A percentile compares a stretch with the other conserved stretches of the same genome.
These are phyloP conservation scores for Blera fallax DNA, from an alignment of 2,888 invertebrate genomes.

Conservation along the genomic window DNA sequence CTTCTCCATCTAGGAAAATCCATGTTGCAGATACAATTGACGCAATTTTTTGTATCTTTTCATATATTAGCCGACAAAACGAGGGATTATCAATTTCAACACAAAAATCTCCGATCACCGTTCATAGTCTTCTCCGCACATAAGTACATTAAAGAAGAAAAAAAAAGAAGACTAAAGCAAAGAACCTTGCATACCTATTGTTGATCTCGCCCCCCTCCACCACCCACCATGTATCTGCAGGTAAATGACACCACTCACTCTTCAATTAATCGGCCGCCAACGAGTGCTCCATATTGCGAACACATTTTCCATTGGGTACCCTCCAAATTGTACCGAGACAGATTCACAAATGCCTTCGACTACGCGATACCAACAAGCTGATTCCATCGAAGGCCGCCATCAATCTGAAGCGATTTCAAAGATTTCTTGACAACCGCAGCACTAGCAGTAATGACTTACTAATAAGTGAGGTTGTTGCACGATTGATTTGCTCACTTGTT, in stretches of 20 bases:
- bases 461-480: conserved; percentile 61
- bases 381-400: conserved; percentile 51
- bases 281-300: conserved; percentile 31
- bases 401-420: conserved; percentile 39
- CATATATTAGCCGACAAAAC: no score
- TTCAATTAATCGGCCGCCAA: conserved; percentile 38
- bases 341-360: conserved; percentile 34
- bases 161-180: background rate
- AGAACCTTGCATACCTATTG: conserved; percentile 19
- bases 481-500: conserved; percentile 54
- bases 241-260: conserved; percentile 41
- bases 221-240: background rate
- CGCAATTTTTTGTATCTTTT: no score
- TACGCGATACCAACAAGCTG: conserved; percentile 1
- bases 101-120: no score
- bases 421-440: conserved; percentile 35
- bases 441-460: conserved; percentile 38
- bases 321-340: conserved; percentile 13
- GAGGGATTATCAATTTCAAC: no score
- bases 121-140: no score
- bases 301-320: conserved; percentile 7
- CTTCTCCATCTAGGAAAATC: no score
- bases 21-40: no score
- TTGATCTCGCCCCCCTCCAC: background rate
- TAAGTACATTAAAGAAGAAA: no score